Evolutionary conservation across 2,888 invertebrate species (phyloP).

Genomic region (Drosophila prolongata): DNA sequence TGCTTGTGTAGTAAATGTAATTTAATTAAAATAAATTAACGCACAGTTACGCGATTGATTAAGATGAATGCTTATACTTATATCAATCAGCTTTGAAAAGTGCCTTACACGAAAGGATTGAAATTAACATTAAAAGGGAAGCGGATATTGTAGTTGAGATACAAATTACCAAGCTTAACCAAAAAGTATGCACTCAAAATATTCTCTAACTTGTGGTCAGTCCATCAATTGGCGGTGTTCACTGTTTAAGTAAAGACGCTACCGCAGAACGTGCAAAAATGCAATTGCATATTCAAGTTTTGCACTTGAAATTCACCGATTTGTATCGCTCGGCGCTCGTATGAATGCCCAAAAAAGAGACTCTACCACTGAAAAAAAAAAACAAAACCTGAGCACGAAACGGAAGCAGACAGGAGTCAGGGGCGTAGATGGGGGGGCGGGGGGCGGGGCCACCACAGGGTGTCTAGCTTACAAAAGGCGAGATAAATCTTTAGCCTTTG

Average conservation of each 20-base stretch:
- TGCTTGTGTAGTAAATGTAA: no score
- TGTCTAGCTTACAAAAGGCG: slow-evolving; percentile 68
- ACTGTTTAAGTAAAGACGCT: slow-evolving; percentile 41
- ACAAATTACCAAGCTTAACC: slow-evolving; percentile 43
- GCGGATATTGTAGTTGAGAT: slow-evolving; percentile 54
- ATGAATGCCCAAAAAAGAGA: slow-evolving; percentile 67
- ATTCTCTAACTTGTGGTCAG: background rate
- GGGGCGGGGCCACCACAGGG: slow-evolving; percentile 65
- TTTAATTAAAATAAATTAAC: no score
- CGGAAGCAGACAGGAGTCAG: slow-evolving; percentile 62
- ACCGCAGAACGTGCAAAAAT: slow-evolving; percentile 57
- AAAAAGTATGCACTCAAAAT: background rate
- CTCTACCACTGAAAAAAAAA: slow-evolving; percentile 26
- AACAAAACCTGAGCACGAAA: slow-evolving; percentile 50
- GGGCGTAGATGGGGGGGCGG: background rate
- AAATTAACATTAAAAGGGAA: slow-evolving; percentile 16
- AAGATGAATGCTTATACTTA: no score
- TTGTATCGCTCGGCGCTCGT: slow-evolving; percentile 72
- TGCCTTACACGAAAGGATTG: background rate
- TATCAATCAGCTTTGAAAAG: background rate
- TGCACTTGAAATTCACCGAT: slow-evolving; percentile 80
- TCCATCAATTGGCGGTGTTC: slow-evolving; percentile 19
- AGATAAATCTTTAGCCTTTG: slow-evolving; percentile 79
- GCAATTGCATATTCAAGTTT: slow-evolving; percentile 80
- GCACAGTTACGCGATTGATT: no score